Evolutionary conservation across 2,797 vertebrate genomes (phyloP).

Genomic region (Labroides dimidiatus): DNA sequence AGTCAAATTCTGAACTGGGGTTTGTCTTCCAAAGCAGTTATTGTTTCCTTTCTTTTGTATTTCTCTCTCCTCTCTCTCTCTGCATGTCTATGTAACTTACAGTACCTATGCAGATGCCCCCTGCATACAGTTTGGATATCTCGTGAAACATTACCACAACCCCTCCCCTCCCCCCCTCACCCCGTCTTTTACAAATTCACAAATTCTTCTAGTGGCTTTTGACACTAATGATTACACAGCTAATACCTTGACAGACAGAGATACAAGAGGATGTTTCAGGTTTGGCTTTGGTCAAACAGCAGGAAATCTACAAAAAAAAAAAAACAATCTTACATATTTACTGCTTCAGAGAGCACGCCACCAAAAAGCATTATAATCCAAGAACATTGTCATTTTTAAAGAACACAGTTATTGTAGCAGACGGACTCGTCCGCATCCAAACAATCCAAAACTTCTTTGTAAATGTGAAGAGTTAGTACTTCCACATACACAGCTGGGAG

Average conservation of each 20-base stretch:
- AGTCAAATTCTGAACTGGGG: constrained; percentile 44
- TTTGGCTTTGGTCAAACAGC: constrained; percentile 7
- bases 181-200: constrained; percentile 16
- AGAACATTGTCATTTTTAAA: background rate
- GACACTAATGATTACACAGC: constrained; percentile 11
- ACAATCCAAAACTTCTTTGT: background rate
- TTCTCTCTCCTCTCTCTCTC: constrained; percentile 40
- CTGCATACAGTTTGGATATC: constrained; percentile 26
- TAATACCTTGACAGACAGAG: constrained; percentile 56
- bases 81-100: constrained; percentile 59
- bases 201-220: background rate
- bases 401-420: background rate
- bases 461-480: background rate
- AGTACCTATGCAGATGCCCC: constrained; percentile 30
- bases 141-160: constrained; percentile 25
- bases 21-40: constrained; percentile 44
- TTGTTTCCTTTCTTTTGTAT: constrained; percentile 53
- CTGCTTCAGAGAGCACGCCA: background rate
- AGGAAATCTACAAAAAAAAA: background rate
- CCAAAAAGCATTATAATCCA: background rate
- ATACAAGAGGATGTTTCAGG: constrained; percentile 33
- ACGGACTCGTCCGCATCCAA: background rate
- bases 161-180: too few species aligned
- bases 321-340: background rate
- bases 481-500: background rate